Evolutionary conservation across 2,113 vertebrate genomes (phyloP), one percentile per base, ranked within the genome.

Genomic region (Pavo muticus): DNA sequence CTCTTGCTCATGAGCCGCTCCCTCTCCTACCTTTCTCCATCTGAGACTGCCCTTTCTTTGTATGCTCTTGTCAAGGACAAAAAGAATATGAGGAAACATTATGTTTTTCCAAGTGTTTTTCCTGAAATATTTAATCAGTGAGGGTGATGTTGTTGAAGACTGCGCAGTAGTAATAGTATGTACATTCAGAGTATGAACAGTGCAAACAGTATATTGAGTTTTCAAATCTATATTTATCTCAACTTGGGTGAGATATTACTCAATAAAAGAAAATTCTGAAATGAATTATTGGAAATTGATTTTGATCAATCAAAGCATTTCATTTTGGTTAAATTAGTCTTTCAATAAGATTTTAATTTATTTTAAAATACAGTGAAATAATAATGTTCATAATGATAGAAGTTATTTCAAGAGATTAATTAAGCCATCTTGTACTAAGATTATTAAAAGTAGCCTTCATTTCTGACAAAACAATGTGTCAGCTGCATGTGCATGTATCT

Each of bases 1-100:
- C 9, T 27, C 59, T 57, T 1, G 0, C 32, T 91, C 56, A n/a
- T 0, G 29, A 80, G 40, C 90, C 84, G 18, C 44, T 65, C 2
- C 56, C 15, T 95, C 27, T 57, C 35, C 23, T 61, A 30, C 35
- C 11, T 92, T 21, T 45, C 61, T 92, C 84, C 63, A 77, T 78
- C 50, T 45, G 69, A 86, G 79, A 64, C 80, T 93, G 52, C 83
- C 72, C 75, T 91, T 95, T 94, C 12, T 96, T 72, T 94, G 35
- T 52, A 19, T 68, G 42, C 39, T 92, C 27, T 76, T 85, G 30
- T 87, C 86, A 79, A 96, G 94, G 75, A 91, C 91, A 87, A 89
- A 80, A 81, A 90, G 7, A 79, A 32, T 27, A 6, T 80, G 35
- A 91, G 88, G 29, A 72, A 77, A 68, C 9, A 89, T 23, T 61